Percentiles rank a stretch among this genome's conserved stretches.
These are phyloP conservation scores for Perizoma flavofasciatum DNA, from an alignment of 2,888 invertebrate genomes.

Conservation along the genomic window DNA sequence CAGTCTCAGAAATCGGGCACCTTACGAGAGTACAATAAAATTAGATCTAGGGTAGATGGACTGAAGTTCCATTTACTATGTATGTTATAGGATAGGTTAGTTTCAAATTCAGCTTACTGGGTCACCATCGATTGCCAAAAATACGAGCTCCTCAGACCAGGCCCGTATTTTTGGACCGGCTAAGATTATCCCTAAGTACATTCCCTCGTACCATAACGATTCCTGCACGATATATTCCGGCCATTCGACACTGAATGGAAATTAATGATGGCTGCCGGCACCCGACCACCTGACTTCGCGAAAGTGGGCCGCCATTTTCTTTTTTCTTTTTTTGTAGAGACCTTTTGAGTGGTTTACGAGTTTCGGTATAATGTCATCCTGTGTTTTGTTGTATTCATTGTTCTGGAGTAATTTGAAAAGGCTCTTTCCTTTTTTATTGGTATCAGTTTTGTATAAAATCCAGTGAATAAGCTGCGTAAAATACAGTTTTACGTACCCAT, in stretches of 20 bases:
- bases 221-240: slow-evolving; percentile 39
- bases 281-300: slow-evolving; percentile 71
- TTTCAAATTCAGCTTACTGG: slow-evolving; percentile 17
- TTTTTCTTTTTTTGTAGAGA: slow-evolving; percentile 55
- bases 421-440: slow-evolving; percentile 17
- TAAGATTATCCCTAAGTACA: slow-evolving; percentile 38
- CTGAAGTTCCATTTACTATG: no score
- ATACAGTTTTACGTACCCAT: no score
- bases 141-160: slow-evolving; percentile 19
- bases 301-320: slow-evolving; percentile 62
- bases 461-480: no score
- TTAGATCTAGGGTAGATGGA: neutral
- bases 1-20: no score
- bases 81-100: neutral
- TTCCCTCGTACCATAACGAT: slow-evolving; percentile 36
- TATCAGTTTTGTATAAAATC: slow-evolving; percentile 8
- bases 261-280: slow-evolving; percentile 71
- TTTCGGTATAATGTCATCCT: slow-evolving; percentile 50
- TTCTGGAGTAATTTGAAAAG: slow-evolving; percentile 37
- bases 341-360: slow-evolving; percentile 57
- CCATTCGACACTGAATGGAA: slow-evolving; percentile 70
- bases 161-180: slow-evolving; percentile 14
- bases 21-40: neutral
- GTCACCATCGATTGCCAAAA: slow-evolving; percentile 20
- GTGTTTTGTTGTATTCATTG: slow-evolving; percentile 40